phyloP scores from a whole-genome alignment of 2,113 vertebrate genomes.

The Candoia aspera region DNA sequence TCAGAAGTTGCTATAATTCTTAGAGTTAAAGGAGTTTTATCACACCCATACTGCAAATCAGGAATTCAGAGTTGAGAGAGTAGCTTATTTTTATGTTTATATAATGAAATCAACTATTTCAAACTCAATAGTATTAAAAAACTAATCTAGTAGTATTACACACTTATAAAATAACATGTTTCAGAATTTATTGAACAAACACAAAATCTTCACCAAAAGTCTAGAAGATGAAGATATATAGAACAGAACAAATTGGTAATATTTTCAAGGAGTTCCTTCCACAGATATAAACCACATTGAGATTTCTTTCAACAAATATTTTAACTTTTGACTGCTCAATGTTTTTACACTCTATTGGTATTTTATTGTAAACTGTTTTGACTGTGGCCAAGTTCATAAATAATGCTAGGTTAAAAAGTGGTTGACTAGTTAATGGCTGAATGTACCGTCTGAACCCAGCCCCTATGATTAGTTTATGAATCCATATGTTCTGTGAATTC shows the following conservation, averaged over 20 bases:
- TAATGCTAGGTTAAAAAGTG: background rate
- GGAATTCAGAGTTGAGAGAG: background rate
- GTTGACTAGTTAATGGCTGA: background rate
- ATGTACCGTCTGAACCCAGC: background rate
- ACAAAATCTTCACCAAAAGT: slow-evolving; percentile 26
- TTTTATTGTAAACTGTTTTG: background rate
- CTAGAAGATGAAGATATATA: background rate
- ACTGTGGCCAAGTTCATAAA: background rate
- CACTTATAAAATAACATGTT: background rate
- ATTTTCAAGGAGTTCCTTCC: slow-evolving; percentile 14
- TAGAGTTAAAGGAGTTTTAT: background rate
- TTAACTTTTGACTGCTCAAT: background rate
- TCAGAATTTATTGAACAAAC: slow-evolving; percentile 35
- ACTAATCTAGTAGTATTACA: slow-evolving; percentile 44
- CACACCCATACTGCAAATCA: background rate
- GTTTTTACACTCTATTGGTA: background rate
- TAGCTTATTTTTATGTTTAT: background rate
- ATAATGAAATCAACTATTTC: slow-evolving; percentile 39
- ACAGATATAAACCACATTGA: background rate
- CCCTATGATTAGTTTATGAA: background rate
- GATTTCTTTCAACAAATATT: background rate
- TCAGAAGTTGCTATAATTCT: background rate
- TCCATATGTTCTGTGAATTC: background rate
- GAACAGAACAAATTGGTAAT: accelerated
- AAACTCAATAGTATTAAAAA: slow-evolving; percentile 56